Evolutionary conservation across 2,797 vertebrate genomes (phyloP).

Genomic region (Chloroceryle amazona): DNA sequence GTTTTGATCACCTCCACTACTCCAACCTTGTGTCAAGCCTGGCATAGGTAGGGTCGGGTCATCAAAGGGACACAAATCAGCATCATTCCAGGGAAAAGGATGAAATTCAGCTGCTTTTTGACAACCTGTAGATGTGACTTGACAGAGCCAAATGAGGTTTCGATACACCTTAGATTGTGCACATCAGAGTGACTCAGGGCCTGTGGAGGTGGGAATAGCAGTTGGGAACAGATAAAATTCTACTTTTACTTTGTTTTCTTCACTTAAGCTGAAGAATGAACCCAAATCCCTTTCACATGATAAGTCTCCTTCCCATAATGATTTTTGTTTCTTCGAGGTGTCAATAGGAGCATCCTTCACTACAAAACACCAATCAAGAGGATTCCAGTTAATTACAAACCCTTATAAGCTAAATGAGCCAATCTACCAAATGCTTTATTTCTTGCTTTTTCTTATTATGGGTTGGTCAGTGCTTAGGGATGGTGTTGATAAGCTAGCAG

Average conservation of each 20-base stretch:
- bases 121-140: background rate
- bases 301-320: background rate
- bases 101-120: background rate
- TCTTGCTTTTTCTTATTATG: background rate
- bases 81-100: background rate
- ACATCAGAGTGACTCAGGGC: conserved; percentile 19
- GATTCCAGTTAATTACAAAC: background rate
- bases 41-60: background rate
- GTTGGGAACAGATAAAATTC: background rate
- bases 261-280: background rate
- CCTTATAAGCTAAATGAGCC: background rate
- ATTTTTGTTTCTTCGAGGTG: background rate
- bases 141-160: background rate
- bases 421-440: background rate
- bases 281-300: background rate
- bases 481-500: background rate
- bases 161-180: background rate
- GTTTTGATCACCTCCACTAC: background rate
- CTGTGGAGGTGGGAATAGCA: background rate
- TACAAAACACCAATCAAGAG: background rate
- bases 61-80: background rate
- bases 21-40: background rate
- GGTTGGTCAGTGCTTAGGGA: background rate
- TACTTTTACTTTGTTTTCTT: background rate
- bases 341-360: background rate